A percentile compares a stretch with the other conserved stretches of the same genome.
Conservation (phyloP, 2,113 vertebrate species). For the Sminthopsis crassicaudata region DNA sequence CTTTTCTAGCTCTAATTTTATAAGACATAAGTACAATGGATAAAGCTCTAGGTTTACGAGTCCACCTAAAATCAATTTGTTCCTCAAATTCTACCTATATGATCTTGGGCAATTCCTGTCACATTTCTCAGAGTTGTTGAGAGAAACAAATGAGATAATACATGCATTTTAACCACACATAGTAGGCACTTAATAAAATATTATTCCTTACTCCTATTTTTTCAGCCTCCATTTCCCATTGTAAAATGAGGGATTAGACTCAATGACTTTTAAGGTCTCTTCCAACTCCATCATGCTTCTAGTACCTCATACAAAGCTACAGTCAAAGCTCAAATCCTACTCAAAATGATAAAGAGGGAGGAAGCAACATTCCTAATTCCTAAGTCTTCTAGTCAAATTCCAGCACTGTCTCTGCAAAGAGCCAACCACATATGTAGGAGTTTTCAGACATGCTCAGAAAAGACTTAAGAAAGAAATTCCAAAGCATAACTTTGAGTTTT, state of each 20-base stretch:
- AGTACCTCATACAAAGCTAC: neutral
- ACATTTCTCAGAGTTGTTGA: neutral
- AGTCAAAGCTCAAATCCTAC: neutral
- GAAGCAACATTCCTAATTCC: neutral
- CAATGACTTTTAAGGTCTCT: neutral
- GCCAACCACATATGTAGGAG: neutral
- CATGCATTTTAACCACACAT: neutral
- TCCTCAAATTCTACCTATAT: neutral
- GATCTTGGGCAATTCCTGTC: neutral
- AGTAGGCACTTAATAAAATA: neutral
- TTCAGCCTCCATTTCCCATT: neutral
- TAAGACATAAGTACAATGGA: neutral
- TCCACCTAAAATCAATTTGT: neutral
- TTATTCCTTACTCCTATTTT: neutral
- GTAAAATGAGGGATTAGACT: neutral
- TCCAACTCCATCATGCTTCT: neutral
- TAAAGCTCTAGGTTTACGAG: neutral
- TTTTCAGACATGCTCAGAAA: neutral
- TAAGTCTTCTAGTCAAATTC: neutral
- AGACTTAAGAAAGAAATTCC: neutral
- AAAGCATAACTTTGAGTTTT: neutral
- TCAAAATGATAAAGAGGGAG: neutral
- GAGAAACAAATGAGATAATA: neutral
- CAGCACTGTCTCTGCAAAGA: neutral
- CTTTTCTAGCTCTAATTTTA: neutral